Evolutionary conservation across 1,140 invertebrate genomes (phyloP).

Genomic region (Heliothis subflexa): DNA sequence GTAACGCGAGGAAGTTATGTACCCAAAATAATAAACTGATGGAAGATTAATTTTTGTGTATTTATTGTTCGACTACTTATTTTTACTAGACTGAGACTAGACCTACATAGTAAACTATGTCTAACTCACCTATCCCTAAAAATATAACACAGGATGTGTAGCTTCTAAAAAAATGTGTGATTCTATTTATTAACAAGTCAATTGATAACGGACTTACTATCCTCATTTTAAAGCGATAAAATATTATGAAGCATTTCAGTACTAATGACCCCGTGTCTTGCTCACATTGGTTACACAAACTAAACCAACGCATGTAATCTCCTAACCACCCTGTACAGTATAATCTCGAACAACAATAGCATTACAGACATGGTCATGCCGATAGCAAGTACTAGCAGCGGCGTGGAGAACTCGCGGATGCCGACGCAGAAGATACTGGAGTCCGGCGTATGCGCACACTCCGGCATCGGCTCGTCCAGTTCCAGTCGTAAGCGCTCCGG

Average conservation of each 20-base stretch:
- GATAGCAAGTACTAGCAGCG: constrained; percentile 76
- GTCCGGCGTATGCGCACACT: constrained; percentile 83
- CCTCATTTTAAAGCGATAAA: no score
- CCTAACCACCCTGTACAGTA: constrained; percentile 22
- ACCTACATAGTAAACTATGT: no score
- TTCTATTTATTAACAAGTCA: no score
- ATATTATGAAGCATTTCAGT: no score
- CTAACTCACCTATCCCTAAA: no score
- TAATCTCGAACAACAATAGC: constrained; percentile 77
- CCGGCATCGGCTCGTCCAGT: constrained; percentile 85
- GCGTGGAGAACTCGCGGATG: constrained; percentile 80
- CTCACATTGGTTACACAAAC: neutral
- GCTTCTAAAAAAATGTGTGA: no score
- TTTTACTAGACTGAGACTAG: no score
- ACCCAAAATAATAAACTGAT: constrained; percentile 69
- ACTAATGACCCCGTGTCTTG: no score
- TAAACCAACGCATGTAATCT: neutral
- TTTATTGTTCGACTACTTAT: neutral
- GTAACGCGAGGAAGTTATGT: constrained; percentile 67
- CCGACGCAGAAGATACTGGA: constrained; percentile 82
- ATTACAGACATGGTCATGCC: constrained; percentile 76
- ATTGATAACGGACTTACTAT: no score
- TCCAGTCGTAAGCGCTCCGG: constrained; percentile 80
- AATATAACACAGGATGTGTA: no score
- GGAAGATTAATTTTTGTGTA: constrained; percentile 49